phyloP scores from a whole-genome alignment of 2,888 invertebrate species.

The Eupithecia dodoneata region DNA sequence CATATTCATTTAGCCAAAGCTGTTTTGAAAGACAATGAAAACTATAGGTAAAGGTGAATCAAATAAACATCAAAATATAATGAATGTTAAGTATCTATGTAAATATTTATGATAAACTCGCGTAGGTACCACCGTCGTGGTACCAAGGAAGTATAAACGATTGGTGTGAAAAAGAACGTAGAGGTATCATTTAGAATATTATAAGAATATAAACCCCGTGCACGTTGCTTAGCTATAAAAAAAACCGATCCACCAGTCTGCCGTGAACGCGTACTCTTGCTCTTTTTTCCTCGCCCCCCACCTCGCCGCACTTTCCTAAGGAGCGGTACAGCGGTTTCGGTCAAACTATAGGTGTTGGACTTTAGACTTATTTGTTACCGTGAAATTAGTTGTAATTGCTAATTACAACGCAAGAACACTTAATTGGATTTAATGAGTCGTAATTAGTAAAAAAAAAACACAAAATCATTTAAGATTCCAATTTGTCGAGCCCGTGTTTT shows the following conservation, averaged over 20 bases:
- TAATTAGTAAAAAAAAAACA: background rate
- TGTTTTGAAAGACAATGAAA: background rate
- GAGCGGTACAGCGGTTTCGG: no score
- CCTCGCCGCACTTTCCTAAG: no score
- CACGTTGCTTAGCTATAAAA: background rate
- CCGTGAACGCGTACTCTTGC: no score
- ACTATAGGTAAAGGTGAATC: background rate
- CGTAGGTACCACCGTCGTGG: background rate
- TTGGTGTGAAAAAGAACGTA: background rate
- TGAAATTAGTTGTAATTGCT: slow-evolving; percentile 5
- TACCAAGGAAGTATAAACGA: background rate
- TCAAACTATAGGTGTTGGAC: slow-evolving; percentile 6
- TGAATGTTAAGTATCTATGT: no score
- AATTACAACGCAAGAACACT: background rate
- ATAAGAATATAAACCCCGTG: background rate
- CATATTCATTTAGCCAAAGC: background rate
- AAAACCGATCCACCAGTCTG: no score
- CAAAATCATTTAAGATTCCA: background rate
- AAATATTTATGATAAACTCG: background rate
- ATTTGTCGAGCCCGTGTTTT: background rate
- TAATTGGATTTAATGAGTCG: background rate
- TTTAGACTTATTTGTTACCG: slow-evolving; percentile 14
- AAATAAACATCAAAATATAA: background rate
- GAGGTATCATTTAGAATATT: background rate
- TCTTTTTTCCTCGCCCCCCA: no score